Conservation (phyloP, 2,888 invertebrate species). For the Limnephilus auricula region DNA sequence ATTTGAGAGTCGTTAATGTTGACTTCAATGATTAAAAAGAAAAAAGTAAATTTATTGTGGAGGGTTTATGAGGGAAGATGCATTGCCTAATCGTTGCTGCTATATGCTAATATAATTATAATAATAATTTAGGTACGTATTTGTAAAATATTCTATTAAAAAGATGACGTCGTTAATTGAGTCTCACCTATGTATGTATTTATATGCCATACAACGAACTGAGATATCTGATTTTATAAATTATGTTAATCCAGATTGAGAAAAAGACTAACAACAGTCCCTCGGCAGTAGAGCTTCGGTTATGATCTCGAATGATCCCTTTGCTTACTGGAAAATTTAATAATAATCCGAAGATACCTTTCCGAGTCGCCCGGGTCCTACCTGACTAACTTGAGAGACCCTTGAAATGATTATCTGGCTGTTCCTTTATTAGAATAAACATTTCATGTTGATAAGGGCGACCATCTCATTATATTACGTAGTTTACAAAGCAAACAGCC, state of each 20-base stretch:
- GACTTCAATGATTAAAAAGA: too few relatives aligned
- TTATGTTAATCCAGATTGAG: background rate
- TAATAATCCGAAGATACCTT: background rate
- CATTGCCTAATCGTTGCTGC: too few relatives aligned
- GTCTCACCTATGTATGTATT: background rate
- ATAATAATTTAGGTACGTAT: background rate
- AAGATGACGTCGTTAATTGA: background rate
- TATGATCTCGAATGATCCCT: background rate
- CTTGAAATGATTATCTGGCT: constrained; percentile 14
- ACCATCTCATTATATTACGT: constrained; percentile 24
- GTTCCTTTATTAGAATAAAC: constrained; percentile 40
- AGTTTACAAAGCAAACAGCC: constrained; percentile 42
- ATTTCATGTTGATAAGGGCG: constrained; percentile 40
- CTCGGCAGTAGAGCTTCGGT: background rate
- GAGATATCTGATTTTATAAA: background rate
- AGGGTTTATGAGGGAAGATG: too few relatives aligned
- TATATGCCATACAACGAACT: background rate
- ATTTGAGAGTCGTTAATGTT: too few relatives aligned
- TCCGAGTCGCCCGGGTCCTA: background rate
- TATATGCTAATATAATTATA: too few relatives aligned
- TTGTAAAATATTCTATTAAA: background rate
- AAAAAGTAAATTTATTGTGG: too few relatives aligned
- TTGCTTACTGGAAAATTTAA: background rate
- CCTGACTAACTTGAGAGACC: background rate
- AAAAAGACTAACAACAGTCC: background rate